Conservation (phyloP, 2,797 vertebrate genomes). For the Enteromius mattozi region DNA sequence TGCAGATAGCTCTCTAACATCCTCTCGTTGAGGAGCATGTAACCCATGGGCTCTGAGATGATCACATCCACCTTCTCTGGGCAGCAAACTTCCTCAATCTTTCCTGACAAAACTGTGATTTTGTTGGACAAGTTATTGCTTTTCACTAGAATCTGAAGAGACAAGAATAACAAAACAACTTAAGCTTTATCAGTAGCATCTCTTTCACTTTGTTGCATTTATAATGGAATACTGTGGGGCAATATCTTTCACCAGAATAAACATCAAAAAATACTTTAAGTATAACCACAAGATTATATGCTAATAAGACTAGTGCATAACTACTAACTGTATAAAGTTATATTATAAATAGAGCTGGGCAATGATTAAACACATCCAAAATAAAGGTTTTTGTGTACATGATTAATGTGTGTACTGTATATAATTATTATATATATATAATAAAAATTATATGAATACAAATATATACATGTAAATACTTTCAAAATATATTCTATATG, state of each 20-base stretch:
- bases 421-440: too few relatives aligned
- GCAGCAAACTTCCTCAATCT: conserved; percentile 78
- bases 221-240: not conserved
- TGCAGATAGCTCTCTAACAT: conserved; percentile 81
- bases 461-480: too few relatives aligned
- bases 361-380: too few relatives aligned
- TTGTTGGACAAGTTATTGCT: conserved; percentile 79
- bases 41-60: conserved; percentile 83
- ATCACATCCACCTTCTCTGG: conserved; percentile 81
- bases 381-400: too few relatives aligned
- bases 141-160: conserved; percentile 76
- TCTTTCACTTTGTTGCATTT: not conserved
- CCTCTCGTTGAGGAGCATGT: conserved; percentile 82
- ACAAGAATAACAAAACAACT: not conserved
- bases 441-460: too few relatives aligned
- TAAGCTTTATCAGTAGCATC: not conserved
- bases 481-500: too few relatives aligned
- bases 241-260: not conserved
- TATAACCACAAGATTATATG: not conserved
- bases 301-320: not conserved
- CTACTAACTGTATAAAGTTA: not conserved
- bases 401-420: too few relatives aligned
- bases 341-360: not conserved
- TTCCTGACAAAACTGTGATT: conserved; percentile 78
- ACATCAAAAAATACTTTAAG: not conserved